Evolutionary conservation across 2,888 invertebrate species (phyloP), one percentile per base, ranked within the genome.

Genomic region (Pediacus dermestoides): DNA sequence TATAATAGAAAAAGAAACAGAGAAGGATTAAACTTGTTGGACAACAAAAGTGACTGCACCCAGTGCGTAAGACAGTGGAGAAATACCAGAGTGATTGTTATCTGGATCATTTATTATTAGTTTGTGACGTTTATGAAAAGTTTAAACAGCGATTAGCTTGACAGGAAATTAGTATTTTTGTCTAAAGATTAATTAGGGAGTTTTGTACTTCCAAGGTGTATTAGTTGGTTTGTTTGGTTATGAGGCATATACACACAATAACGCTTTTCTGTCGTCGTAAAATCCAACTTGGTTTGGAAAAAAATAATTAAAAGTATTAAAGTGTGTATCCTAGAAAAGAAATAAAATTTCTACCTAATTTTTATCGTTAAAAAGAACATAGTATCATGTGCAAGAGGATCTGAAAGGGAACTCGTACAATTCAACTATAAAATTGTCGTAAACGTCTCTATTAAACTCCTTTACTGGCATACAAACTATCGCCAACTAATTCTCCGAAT

Each of bases 401-500:
- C 28, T 28, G 28, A 28, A 28, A 44, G 41, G 41, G 38, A 40
- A 34, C 44, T 40, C 40, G 44, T 35, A 49, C 46, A 36, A 46
- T 40, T 42, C 39, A 35, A 40, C 45, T 30, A 55, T 45, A 45
- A 52, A 53, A 53, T 53, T 46, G 51, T 55, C 55, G 50, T 55
- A 52, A 55, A 52, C 48, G 52, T 52, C 55, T 55, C 48, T 53
- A 55, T 55, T 51, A 51, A 41, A 49, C 34, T 38, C 39, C 39
- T 44, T 41, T 47, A 41, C 38, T 42, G 34, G 48, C 47, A 51
- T 51, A 51, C 51, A 49, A 51, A 49, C 48, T 44, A 40, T 39
- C 41, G 30, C 32, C 45, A 49, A 48, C 41, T 44, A 46, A 41
- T 48, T 50, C 50, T 34, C 36, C 42, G 48, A 50, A 50, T 42